Conservation (phyloP, 2,888 invertebrate species). For the Bellardia pandia region DNA sequence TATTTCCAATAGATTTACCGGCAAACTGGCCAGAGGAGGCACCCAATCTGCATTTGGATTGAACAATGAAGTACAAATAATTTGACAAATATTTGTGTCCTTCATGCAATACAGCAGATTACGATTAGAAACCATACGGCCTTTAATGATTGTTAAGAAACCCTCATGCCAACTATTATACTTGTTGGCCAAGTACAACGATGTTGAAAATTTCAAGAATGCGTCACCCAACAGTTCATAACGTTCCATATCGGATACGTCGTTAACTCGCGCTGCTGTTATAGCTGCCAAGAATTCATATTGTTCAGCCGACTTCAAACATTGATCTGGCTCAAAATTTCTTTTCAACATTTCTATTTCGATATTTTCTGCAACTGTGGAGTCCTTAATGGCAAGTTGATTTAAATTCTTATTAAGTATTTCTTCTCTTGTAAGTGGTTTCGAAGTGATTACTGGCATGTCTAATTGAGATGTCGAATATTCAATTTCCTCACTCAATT, state of each 20-base stretch:
- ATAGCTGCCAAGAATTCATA: slow-evolving; percentile 86
- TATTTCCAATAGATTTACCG: slow-evolving; percentile 83
- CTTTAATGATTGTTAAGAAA: slow-evolving; percentile 88
- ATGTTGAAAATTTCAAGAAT: slow-evolving; percentile 90
- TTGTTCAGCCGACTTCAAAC: slow-evolving; percentile 79
- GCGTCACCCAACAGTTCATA: slow-evolving; percentile 94
- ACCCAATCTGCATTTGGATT: slow-evolving; percentile 90
- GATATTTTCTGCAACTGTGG: slow-evolving; percentile 62
- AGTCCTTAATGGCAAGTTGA: slow-evolving; percentile 63
- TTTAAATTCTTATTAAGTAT: not conserved
- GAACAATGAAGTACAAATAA: slow-evolving; percentile 85
- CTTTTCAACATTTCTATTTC: slow-evolving; percentile 77
- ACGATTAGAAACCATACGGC: slow-evolving; percentile 89
- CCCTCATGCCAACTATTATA: slow-evolving; percentile 90
- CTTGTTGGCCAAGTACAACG: slow-evolving; percentile 88
- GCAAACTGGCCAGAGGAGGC: slow-evolving; percentile 90
- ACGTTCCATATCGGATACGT: slow-evolving; percentile 91
- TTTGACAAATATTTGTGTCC: slow-evolving; percentile 77
- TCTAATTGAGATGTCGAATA: slow-evolving; percentile 77
- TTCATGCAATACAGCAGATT: slow-evolving; percentile 92
- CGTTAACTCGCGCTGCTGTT: slow-evolving; percentile 88
- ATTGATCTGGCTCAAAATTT: slow-evolving; percentile 59
- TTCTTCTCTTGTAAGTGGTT: not conserved
- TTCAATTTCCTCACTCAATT: slow-evolving; percentile 72
- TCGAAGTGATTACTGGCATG: slow-evolving; percentile 65